Evolutionary conservation across 2,113 vertebrate species (phyloP).

Genomic region (Gila orcuttii): DNA sequence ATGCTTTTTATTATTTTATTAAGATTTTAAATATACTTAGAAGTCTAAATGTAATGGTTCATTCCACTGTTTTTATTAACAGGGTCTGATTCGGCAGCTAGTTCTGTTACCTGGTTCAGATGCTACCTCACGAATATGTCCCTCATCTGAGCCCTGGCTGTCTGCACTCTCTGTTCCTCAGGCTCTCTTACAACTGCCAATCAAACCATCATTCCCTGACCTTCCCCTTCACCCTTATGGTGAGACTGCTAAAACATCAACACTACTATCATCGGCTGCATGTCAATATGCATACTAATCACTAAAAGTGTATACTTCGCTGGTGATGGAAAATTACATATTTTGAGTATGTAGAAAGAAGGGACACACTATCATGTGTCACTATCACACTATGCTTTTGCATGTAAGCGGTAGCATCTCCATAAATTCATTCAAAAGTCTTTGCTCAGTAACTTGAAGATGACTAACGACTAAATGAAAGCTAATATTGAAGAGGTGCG

Average conservation of each 20-base stretch:
- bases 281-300: slow-evolving; percentile 71
- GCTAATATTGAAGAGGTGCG: not conserved
- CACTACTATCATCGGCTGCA: slow-evolving; percentile 61
- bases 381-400: not conserved
- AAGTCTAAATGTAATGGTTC: not conserved
- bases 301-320: slow-evolving; percentile 65
- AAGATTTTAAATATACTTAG: not conserved
- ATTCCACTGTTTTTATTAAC: slow-evolving; percentile 41
- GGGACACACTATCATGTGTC: not conserved
- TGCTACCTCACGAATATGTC: slow-evolving; percentile 83
- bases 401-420: not conserved
- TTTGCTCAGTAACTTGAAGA: not conserved
- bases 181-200: slow-evolving; percentile 70
- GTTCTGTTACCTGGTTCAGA: slow-evolving; percentile 93
- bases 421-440: too few species aligned
- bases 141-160: slow-evolving; percentile 71
- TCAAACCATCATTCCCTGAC: slow-evolving; percentile 48
- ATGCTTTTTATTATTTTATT: not conserved
- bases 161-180: slow-evolving; percentile 79
- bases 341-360: not conserved
- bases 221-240: slow-evolving; percentile 65
- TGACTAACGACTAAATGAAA: not conserved
- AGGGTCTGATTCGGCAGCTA: slow-evolving; percentile 94
- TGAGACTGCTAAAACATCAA: slow-evolving; percentile 51
- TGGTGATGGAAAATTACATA: not conserved